Conservation (phyloP, 2,113 vertebrate genomes). For the Hoplias malabaricus region DNA sequence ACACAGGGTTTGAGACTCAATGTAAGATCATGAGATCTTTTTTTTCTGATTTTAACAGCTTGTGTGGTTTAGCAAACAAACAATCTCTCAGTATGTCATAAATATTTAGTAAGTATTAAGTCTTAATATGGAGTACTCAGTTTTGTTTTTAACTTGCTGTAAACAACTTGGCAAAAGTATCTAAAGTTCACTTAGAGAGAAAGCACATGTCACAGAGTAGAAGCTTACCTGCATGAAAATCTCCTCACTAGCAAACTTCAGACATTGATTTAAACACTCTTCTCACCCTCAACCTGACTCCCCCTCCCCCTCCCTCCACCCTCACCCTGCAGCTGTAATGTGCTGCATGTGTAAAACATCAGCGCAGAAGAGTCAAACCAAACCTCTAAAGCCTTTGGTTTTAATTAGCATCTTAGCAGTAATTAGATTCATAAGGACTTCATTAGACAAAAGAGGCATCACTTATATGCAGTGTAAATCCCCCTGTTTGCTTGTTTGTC, state of each 20-base stretch:
- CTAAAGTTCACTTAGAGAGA: background rate
- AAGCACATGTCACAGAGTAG: background rate
- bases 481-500: conserved; percentile 29
- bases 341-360: conserved; percentile 7
- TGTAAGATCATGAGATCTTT: too few species aligned
- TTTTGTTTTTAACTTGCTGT: background rate
- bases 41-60: too few species aligned
- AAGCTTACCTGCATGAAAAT: conserved; percentile 4
- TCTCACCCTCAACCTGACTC: background rate
- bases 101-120: too few species aligned
- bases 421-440: conserved; percentile 44
- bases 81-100: too few species aligned
- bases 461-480: conserved; percentile 12
- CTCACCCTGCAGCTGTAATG: background rate
- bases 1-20: too few species aligned
- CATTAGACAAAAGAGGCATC: conserved; percentile 33
- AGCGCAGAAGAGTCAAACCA: background rate
- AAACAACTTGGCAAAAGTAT: background rate
- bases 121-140: too few species aligned
- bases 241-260: background rate
- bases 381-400: conserved; percentile 22
- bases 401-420: conserved; percentile 17
- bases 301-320: background rate
- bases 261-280: background rate
- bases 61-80: too few species aligned